Percentiles rank a stretch among this genome's conserved stretches.
These are phyloP conservation scores for Nipponia nippon DNA, from an alignment of 2,113 vertebrate species.

Conservation along the genomic window DNA sequence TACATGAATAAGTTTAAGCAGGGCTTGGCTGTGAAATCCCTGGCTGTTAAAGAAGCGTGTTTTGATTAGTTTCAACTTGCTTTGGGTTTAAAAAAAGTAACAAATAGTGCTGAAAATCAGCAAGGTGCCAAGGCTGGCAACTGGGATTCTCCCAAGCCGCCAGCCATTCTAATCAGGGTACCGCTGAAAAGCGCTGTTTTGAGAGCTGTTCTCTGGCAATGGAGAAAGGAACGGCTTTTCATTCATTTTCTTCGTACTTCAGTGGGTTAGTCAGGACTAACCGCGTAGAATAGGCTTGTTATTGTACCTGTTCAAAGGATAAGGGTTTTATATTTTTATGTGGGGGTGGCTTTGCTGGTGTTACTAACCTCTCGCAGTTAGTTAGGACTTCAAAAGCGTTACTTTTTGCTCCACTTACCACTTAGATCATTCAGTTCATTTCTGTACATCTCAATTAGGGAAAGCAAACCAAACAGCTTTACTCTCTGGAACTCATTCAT, in stretches of 20 bases:
- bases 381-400: neutral
- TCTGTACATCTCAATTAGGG: neutral
- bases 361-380: neutral
- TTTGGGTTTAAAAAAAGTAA: constrained; percentile 61
- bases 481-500: neutral
- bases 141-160: neutral
- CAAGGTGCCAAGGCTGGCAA: constrained; percentile 58
- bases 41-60: neutral
- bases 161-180: constrained; percentile 40
- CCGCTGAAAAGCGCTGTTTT: neutral
- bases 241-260: constrained; percentile 35
- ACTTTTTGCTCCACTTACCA: neutral
- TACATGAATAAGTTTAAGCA: neutral
- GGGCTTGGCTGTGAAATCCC: neutral
- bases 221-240: neutral
- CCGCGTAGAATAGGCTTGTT: neutral
- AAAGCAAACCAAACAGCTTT: neutral
- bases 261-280: neutral
- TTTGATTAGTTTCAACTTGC: constrained; percentile 54
- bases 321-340: neutral
- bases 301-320: neutral
- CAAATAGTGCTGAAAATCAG: constrained; percentile 44
- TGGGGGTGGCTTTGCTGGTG: neutral
- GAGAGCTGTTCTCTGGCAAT: constrained; percentile 2
- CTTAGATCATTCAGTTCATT: neutral